Conservation (phyloP, 1,140 invertebrate species). For the Microvelia longipes region DNA sequence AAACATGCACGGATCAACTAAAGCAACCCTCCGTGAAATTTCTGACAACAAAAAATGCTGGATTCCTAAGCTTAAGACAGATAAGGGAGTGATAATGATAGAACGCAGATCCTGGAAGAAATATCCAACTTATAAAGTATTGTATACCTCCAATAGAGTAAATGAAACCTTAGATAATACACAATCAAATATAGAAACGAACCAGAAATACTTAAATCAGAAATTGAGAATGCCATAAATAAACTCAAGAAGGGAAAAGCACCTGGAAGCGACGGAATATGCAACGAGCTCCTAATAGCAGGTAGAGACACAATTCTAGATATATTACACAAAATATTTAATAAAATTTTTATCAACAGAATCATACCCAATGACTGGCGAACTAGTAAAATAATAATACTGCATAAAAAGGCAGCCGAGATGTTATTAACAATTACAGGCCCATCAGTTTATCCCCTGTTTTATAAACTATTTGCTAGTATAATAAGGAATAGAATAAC, state of each 20-base stretch:
- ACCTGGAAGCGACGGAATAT: neutral
- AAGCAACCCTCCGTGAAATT: too few relatives aligned
- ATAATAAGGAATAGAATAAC: constrained; percentile 20
- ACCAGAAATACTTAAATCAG: neutral
- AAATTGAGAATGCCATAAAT: neutral
- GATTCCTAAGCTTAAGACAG: too few relatives aligned
- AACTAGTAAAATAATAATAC: neutral
- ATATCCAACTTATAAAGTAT: neutral
- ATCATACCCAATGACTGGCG: neutral
- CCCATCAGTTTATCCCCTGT: constrained; percentile 24
- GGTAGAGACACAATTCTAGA: neutral
- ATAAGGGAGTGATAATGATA: too few relatives aligned
- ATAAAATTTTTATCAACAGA: neutral
- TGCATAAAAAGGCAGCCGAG: constrained; percentile 23
- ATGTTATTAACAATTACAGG: constrained; percentile 23
- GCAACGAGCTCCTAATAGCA: neutral
- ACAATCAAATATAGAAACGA: neutral
- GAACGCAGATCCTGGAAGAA: neutral
- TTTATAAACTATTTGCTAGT: constrained; percentile 20
- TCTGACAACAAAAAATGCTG: too few relatives aligned
- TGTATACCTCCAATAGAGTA: too few relatives aligned
- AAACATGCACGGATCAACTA: too few relatives aligned
- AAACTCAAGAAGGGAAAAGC: neutral
- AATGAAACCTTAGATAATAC: neutral
- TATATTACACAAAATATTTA: neutral